Evolutionary conservation across 1,140 invertebrate species (phyloP).

Genomic region (Colletes latitarsis): DNA sequence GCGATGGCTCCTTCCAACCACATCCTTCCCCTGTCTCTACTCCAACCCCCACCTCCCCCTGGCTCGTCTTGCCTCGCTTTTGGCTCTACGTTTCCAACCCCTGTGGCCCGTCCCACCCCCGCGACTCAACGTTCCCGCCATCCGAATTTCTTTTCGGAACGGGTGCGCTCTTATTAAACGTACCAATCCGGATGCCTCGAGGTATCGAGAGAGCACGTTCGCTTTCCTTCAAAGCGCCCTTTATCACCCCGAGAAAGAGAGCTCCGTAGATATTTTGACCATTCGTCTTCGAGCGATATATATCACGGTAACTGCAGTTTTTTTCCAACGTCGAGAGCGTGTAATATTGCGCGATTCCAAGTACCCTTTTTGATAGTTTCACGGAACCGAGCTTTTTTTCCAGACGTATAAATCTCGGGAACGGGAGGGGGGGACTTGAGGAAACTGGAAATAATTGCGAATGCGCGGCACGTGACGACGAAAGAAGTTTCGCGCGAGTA

Average conservation of each 20-base stretch:
- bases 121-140: neutral
- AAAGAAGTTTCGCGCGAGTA: too few species aligned
- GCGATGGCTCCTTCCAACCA: conserved; percentile 51
- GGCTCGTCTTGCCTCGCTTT: conserved; percentile 1
- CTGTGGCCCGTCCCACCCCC: neutral
- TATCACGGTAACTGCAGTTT: conserved; percentile 32
- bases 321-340: neutral
- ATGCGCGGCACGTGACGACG: too few species aligned
- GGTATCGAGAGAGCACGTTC: conserved; percentile 57
- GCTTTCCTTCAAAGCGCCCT: conserved; percentile 56
- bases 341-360: conserved; percentile 15
- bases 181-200: conserved; percentile 50
- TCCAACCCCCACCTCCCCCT: neutral
- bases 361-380: conserved; percentile 16
- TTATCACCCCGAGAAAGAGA: conserved; percentile 30
- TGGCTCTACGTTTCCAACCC: neutral
- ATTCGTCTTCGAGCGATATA: conserved; percentile 38
- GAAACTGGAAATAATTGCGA: too few species aligned
- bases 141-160: conserved; percentile 61
- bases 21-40: neutral
- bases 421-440: neutral
- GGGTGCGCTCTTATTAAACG: conserved; percentile 64
- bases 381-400: neutral
- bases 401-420: neutral
- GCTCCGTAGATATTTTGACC: conserved; percentile 40